phyloP scores from a whole-genome alignment of 2,888 invertebrate genomes.

The Chrysolina americana region DNA sequence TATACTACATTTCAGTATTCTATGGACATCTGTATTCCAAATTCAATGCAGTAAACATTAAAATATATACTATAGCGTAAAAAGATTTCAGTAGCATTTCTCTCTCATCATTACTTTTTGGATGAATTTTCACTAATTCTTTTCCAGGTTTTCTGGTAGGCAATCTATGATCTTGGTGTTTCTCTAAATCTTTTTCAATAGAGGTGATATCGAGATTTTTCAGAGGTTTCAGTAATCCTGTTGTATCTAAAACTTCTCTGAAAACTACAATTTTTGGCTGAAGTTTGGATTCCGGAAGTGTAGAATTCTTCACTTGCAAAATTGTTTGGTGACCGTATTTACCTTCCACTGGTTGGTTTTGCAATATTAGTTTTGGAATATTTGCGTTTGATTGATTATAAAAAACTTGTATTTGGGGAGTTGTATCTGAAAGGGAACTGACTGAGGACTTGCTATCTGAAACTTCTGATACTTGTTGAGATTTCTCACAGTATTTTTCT shows the following conservation, averaged over 20 bases:
- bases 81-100: conserved; percentile 53
- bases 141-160: neutral
- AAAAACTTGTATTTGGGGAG: conserved; percentile 35
- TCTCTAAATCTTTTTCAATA: conserved; percentile 1
- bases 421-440: conserved; percentile 2
- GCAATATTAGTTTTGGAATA: conserved; percentile 29
- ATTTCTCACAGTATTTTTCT: conserved; percentile 15
- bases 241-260: conserved; percentile 37
- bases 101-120: conserved; percentile 33
- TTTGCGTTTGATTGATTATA: conserved; percentile 29
- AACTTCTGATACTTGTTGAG: conserved; percentile 13
- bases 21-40: conserved; percentile 54
- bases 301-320: conserved; percentile 19
- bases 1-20: neutral
- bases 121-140: neutral
- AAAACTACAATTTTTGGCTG: conserved; percentile 43
- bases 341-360: conserved; percentile 24
- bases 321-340: conserved; percentile 28
- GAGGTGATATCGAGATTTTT: conserved; percentile 41
- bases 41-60: conserved; percentile 58
- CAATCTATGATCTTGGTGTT: neutral
- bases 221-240: conserved; percentile 42
- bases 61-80: conserved; percentile 57
- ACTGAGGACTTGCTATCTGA: conserved; percentile 9
- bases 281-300: neutral